Base-by-base conservation (phyloP, 2,113 vertebrate species). In the Etheostoma spectabile region DNA sequence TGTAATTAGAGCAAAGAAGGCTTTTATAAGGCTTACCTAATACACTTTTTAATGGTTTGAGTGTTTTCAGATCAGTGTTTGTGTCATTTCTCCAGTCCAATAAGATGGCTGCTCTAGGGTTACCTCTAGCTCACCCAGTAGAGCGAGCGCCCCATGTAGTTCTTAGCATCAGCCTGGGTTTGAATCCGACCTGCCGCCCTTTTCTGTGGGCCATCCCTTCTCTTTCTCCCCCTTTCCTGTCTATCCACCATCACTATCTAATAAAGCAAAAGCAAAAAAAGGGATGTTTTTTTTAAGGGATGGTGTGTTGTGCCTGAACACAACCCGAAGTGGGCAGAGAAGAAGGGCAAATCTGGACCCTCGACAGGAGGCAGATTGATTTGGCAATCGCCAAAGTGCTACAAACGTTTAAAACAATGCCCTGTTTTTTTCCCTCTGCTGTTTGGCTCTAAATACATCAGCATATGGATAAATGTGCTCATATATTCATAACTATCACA, bases 361-460 rank as follows among this genome's bases (percentile, higher is more conserved):
- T 84, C 71, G 15, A 74, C 88, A 86, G 91, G 88, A 90, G 93
- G 88, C 90, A 88, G 89, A 91, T 93, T 93, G 85, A 87, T 90
- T 93, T 93, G 90, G 92, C 93, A 91, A 77, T 90, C 74, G 1
- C 71, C 77, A 75, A 85, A 89, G 84, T 90, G 87, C 90, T 87
- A 82, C 76, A 75, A 90, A 90, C 77, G 60, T 92, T 93, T 91
- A 86, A 93, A 93, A 93, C 93, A 94, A 92, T 90, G 88, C 63
- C 88, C 84, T 84, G 83, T 76, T 88, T 85, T 83, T 71, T 65
- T 27, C 52, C 53, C 77, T 87, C 77, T 84, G 86, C 81, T 85
- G 80, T 90, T 94, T 95, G 93, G 94, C 92, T 87, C 83, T 82
- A 92, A 95, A 94, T 93, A 89, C 82, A 85, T 84, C 84, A 92